These are phyloP conservation scores for Eledona agricola DNA, from an alignment of 2,888 invertebrate genomes.

Conservation along the genomic window DNA sequence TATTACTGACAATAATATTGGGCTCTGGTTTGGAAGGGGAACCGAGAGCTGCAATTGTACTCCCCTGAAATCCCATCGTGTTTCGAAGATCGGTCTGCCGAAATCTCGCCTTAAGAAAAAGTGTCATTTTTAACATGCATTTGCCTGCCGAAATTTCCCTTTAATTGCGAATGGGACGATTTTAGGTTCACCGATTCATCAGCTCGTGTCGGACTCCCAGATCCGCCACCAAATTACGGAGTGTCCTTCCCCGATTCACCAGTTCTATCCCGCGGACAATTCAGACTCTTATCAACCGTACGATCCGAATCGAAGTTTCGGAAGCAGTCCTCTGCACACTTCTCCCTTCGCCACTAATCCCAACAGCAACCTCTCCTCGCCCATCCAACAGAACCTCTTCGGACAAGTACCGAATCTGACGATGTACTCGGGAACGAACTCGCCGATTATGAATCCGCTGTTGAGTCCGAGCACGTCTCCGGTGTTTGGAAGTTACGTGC, in stretches of 20 bases:
- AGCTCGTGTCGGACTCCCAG: constrained; percentile 56
- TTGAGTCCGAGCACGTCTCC: constrained; percentile 55
- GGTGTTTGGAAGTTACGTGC: constrained; percentile 53
- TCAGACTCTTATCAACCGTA: constrained; percentile 46
- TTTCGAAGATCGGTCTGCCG: too few relatives aligned
- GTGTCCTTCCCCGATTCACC: constrained; percentile 70
- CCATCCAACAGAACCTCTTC: constrained; percentile 52
- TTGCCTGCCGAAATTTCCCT: neutral
- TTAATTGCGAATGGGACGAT: too few relatives aligned
- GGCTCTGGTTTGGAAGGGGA: too few relatives aligned
- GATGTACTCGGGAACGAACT: constrained; percentile 53
- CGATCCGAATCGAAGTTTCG: constrained; percentile 45
- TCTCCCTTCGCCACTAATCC: constrained; percentile 54
- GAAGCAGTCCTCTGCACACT: constrained; percentile 47
- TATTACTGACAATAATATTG: too few relatives aligned
- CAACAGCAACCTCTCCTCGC: constrained; percentile 55
- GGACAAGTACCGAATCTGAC: constrained; percentile 52
- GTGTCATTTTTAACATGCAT: too few relatives aligned
- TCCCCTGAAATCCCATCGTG: too few relatives aligned
- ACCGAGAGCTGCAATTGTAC: too few relatives aligned
- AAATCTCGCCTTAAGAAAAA: too few relatives aligned
- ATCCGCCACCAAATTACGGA: constrained; percentile 56
- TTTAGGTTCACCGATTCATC: constrained; percentile 71
- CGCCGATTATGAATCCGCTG: constrained; percentile 55
- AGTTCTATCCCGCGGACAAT: constrained; percentile 60